Base-by-base conservation (phyloP, 2,888 invertebrate genomes). In the Phaedon cochleariae region DNA sequence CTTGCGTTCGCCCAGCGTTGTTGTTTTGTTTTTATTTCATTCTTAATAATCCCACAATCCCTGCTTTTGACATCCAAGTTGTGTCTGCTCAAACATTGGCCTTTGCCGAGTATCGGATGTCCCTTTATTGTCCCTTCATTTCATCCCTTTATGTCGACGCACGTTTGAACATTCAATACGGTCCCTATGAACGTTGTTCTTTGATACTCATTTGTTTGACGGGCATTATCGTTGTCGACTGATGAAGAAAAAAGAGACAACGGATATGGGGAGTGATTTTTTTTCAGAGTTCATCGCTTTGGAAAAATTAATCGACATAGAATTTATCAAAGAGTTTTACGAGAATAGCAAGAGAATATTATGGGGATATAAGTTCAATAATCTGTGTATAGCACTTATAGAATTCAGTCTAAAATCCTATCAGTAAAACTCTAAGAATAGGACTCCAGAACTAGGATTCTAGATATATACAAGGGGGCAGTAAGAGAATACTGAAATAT, bases 131-230 rank as follows among this genome's bases (percentile, higher is more conserved):
- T 75, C 74, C 69, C 73, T 74, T 72, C 62, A 54, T 73, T 60
- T 66, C 64, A 69, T 64, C 66, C 65, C 59, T 67, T 69, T 69
- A 65, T 69, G 41, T 60, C 53, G 58, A 70, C 71, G 72, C 72
- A 64, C 64, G 74, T 74, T 73, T 74, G 70, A 74, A 67, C 70
- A 74, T 74, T 70, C 71, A 73, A 74, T 74, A 73, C 71, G 69
- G 70, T 66, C 59, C 67, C 73, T 68, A 58, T 59, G 62, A 67
- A 71, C 70, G 69, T 71, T 69, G 67, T 64, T 65, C 69, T 73
- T 73, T 73, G 69, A 68, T 71, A 68, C 63, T 72, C 70, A 41
- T 37, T 41, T 41, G 41, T 68, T 65, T 73, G 74, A 74, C 74
- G 69, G 64, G 62, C 70, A 65, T 73, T 72, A 69, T 70, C 67